A percentile compares a stretch with the other conserved stretches of the same genome.
Conservation (phyloP, 2,797 vertebrate genomes). For the Lophotriccus pileatus region DNA sequence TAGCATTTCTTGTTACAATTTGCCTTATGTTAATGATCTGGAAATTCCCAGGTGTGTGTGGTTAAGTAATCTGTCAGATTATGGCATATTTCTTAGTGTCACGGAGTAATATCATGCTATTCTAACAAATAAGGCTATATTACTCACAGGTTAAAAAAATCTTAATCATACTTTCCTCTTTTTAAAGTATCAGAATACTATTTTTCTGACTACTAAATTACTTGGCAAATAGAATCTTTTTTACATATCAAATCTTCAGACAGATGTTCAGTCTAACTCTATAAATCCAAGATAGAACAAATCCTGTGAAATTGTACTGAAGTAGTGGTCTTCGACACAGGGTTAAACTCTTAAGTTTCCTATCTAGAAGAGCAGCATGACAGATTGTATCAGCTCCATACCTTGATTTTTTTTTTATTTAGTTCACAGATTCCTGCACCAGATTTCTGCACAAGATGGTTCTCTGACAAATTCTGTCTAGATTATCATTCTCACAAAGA, state of each 20-base stretch:
- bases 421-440: neutral
- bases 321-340: neutral
- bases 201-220: neutral
- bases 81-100: neutral
- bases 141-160: rapidly evolving
- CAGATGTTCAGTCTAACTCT: neutral
- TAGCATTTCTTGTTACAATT: neutral
- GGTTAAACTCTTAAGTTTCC: neutral
- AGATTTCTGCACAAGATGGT: neutral
- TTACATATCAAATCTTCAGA: neutral
- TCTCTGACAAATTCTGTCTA: neutral
- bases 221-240: neutral
- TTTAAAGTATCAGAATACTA: neutral
- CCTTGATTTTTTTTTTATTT: rapidly evolving
- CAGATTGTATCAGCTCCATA: neutral
- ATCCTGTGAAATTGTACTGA: neutral
- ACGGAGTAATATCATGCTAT: neutral
- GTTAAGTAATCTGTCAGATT: neutral
- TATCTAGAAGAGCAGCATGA: neutral
- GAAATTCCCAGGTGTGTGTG: neutral
- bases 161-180: neutral
- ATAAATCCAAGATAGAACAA: neutral
- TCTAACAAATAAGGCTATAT: neutral
- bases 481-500: neutral
- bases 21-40: neutral